phyloP scores from a whole-genome alignment of 2,113 vertebrate species.

The Sminthopsis crassicaudata region DNA sequence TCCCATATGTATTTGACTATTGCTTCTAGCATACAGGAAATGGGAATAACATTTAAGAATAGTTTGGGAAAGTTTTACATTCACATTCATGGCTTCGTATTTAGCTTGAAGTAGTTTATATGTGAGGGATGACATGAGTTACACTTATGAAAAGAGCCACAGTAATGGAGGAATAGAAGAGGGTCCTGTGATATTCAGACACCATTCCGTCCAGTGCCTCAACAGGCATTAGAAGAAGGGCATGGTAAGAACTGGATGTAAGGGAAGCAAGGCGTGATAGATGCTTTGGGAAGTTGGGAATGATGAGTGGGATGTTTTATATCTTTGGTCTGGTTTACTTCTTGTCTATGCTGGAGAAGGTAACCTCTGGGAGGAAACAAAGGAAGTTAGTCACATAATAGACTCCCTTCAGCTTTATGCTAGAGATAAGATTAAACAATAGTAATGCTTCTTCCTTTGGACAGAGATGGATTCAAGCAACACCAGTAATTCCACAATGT shows the following conservation, averaged over 20 bases:
- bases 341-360: constrained; percentile 25
- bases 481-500: constrained; percentile 63
- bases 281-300: not conserved
- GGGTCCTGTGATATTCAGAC: not conserved
- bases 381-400: constrained; percentile 70
- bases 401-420: constrained; percentile 58
- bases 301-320: not conserved
- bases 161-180: not conserved
- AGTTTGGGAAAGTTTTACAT: not conserved
- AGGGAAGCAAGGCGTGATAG: not conserved
- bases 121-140: not conserved
- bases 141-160: not conserved
- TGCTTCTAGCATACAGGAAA: not conserved
- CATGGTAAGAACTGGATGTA: not conserved
- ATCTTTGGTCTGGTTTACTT: constrained; percentile 62
- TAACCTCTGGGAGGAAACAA: constrained; percentile 47
- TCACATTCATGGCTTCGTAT: not conserved
- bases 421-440: constrained; percentile 72
- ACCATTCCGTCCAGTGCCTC: not conserved
- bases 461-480: constrained; percentile 67
- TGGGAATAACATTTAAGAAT: not conserved
- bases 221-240: not conserved
- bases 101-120: not conserved
- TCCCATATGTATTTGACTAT: not conserved
- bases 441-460: constrained; percentile 58